Conservation (phyloP, 53 echinoderm and acorn worm species). For the Antedon mediterranea region DNA sequence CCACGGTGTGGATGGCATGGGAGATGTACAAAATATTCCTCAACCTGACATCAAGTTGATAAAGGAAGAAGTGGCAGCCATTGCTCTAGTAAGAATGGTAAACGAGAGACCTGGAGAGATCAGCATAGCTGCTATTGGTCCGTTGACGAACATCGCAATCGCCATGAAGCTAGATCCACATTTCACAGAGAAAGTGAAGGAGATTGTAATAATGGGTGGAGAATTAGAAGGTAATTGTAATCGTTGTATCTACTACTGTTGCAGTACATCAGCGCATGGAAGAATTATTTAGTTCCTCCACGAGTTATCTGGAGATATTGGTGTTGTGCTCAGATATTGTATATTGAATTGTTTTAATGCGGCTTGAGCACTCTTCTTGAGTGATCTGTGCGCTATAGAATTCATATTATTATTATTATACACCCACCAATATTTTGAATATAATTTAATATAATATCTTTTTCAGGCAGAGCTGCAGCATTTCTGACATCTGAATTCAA, state of each 20-base stretch:
- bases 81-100: slow-evolving; percentile 48
- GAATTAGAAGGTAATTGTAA: slow-evolving; percentile 20
- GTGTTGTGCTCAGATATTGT: no score
- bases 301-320: no score
- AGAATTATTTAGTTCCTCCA: no score
- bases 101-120: slow-evolving; percentile 50
- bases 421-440: background rate
- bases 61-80: slow-evolving; percentile 56
- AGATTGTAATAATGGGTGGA: slow-evolving; percentile 77
- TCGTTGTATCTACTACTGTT: no score
- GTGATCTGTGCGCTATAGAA: no score
- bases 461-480: slow-evolving; percentile 9
- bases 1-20: slow-evolving; percentile 57
- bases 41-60: slow-evolving; percentile 19
- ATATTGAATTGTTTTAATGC: no score
- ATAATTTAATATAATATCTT: background rate
- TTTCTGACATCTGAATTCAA: slow-evolving; percentile 33
- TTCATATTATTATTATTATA: background rate
- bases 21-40: slow-evolving; percentile 23
- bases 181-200: slow-evolving; percentile 51
- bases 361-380: no score
- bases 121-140: slow-evolving; percentile 66
- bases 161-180: slow-evolving; percentile 61
- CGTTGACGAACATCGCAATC: slow-evolving; percentile 64
- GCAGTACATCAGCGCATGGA: no score